These are phyloP conservation scores for Trichomalopsis sarcophagae DNA, from an alignment of 1,140 invertebrate species.

Conservation along the genomic window DNA sequence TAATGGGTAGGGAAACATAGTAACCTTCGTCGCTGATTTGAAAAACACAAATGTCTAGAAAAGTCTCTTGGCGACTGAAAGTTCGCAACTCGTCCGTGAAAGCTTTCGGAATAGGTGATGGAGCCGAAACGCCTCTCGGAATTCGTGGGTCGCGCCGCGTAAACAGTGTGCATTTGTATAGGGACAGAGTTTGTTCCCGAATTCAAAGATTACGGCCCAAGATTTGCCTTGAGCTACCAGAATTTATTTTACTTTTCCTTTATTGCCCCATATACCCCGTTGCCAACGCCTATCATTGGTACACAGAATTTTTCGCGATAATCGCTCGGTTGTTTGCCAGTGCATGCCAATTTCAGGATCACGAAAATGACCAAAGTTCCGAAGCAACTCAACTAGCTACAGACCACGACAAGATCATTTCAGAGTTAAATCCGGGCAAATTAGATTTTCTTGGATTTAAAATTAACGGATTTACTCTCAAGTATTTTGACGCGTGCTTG, in stretches of 20 bases:
- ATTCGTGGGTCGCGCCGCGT: neutral
- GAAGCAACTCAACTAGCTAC: neutral
- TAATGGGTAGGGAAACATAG: neutral
- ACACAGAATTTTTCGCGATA: neutral
- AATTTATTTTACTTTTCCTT: too few species aligned
- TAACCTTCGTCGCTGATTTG: neutral
- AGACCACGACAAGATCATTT: neutral
- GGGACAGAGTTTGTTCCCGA: neutral
- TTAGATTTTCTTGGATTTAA: slow-evolving; percentile 15
- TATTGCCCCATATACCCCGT: too few species aligned
- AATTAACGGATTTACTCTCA: neutral
- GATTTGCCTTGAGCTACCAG: neutral
- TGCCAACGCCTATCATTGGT: neutral
- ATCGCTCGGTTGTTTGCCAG: neutral
- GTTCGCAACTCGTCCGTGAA: neutral
- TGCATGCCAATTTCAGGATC: neutral
- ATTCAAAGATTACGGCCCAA: neutral
- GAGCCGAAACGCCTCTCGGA: neutral
- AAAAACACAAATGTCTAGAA: neutral
- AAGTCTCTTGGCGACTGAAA: neutral
- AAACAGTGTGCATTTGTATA: neutral
- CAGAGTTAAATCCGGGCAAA: neutral
- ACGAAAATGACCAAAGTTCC: neutral
- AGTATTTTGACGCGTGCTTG: neutral
- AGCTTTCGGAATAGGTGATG: neutral